Evolutionary conservation across 2,113 vertebrate genomes (phyloP).

Genomic region (Polypterus bichir): DNA sequence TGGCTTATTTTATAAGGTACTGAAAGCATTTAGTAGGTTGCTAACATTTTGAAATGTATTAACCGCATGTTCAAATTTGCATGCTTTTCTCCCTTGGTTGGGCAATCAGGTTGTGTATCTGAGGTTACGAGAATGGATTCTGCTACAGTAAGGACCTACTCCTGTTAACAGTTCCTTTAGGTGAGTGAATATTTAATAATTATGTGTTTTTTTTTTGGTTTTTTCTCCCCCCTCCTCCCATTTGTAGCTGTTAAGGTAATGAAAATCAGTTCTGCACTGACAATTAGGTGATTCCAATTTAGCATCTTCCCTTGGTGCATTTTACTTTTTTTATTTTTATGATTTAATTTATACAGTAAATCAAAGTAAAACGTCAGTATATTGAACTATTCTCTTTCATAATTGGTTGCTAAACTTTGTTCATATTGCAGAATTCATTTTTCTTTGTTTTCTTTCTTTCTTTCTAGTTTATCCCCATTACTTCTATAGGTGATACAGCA

Average conservation of each 20-base stretch:
- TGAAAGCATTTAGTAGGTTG: not conserved
- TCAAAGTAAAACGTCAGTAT: no score
- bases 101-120: conserved; percentile 68
- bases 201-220: no score
- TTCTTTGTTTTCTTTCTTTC: conserved; percentile 1
- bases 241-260: not conserved
- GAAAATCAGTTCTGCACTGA: not conserved
- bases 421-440: no score
- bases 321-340: no score
- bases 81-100: conserved; percentile 51
- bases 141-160: conserved; percentile 92
- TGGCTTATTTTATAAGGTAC: no score
- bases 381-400: no score
- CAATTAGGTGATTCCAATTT: not conserved
- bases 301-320: no score
- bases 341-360: no score
- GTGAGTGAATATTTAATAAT: conserved; percentile 48
- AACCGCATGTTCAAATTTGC: conserved; percentile 80
- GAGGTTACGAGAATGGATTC: conserved; percentile 88
- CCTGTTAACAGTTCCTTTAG: conserved; percentile 71
- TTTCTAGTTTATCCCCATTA: conserved; percentile 84
- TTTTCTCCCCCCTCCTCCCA: no score
- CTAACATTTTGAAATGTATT: conserved; percentile 37
- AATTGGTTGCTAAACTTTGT: no score
- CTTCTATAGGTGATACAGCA: conserved; percentile 80